Base-by-base conservation (phyloP, 2,888 invertebrate species). In the Odontomyia ornata region DNA sequence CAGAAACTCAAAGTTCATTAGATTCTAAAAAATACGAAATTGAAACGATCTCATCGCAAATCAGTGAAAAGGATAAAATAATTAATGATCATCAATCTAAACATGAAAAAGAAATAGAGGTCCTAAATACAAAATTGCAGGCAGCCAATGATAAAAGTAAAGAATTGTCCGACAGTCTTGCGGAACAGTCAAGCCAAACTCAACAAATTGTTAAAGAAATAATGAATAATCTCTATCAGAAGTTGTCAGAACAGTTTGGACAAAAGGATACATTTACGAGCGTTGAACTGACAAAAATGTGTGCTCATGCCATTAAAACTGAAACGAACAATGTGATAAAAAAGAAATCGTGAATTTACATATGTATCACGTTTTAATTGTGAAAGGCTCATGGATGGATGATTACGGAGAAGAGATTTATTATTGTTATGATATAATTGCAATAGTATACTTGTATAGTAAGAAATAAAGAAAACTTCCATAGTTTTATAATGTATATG, bases 221-320 rank as follows among this genome's bases (percentile, higher is more conserved):
- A 46, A 84, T 84, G 83, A 84, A 83, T 78, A 82, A 81, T 80
- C 80, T 84, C 18, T 84, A 83, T 77, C 78, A 80, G 11, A 81
- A 79, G 43, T 79, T 84, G 1, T 72, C 75, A 23, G 80, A 81
- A 77, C 76, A 79, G 27, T 57, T 81, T 27, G 75, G 79, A 23
- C 78, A 76, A 23, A 80, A 82, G n/a, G 30, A 75, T 1, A 46
- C 30, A 15, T 77, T 76, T 57, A 67, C 73, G 1, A 64, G 77
- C 5, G 60, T 36, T 4, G 79, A 81, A 18, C 76, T 84, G 46
- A 78, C 83, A 30, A 79, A 81, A 13, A 71, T 84, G 13, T 81
- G 83, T 28, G 83, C 82, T 4, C 78, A 76, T 75, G 81, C 82
- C 18, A 83, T 84, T 67, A 81, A 82, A 72, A 77, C 80, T 18